Conservation (phyloP, 2,888 invertebrate genomes). For the Ypsolopha scabrella region DNA sequence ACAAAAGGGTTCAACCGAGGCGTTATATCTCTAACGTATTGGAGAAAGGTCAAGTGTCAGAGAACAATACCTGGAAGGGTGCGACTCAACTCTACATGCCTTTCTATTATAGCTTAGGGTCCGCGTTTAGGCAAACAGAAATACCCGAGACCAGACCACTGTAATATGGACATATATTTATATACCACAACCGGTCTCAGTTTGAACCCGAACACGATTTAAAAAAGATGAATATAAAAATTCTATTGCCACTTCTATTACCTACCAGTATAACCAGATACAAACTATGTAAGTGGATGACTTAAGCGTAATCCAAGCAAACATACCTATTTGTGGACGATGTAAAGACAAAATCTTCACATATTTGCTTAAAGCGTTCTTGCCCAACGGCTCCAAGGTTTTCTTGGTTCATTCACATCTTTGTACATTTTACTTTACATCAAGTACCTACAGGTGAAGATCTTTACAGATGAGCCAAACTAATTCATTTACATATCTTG, state of each 20-base stretch:
- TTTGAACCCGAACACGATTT: no score
- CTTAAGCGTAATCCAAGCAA: constrained; percentile 4
- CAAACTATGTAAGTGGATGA: no score
- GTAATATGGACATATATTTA: no score
- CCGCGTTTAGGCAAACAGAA: no score
- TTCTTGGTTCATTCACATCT: constrained; percentile 11
- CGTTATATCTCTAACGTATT: neutral
- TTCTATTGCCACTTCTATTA: no score
- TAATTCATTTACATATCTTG: no score
- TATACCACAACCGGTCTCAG: no score
- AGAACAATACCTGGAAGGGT: neutral
- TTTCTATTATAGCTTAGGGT: neutral
- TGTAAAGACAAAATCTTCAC: constrained; percentile 11
- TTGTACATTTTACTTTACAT: neutral
- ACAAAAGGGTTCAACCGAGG: no score
- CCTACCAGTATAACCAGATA: no score
- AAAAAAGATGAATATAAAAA: no score
- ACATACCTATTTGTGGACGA: constrained; percentile 14
- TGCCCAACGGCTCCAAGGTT: constrained; percentile 20
- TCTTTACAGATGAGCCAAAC: no score
- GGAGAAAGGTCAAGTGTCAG: neutral
- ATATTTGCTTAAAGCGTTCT: constrained; percentile 17
- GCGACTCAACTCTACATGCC: neutral
- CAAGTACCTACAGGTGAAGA: neutral
- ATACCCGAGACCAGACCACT: no score